Percentiles rank a stretch among this genome's conserved stretches.
These are phyloP conservation scores for Rhizomys pruinosus DNA, from an alignment of 2,113 vertebrate genomes.

Conservation along the genomic window DNA sequence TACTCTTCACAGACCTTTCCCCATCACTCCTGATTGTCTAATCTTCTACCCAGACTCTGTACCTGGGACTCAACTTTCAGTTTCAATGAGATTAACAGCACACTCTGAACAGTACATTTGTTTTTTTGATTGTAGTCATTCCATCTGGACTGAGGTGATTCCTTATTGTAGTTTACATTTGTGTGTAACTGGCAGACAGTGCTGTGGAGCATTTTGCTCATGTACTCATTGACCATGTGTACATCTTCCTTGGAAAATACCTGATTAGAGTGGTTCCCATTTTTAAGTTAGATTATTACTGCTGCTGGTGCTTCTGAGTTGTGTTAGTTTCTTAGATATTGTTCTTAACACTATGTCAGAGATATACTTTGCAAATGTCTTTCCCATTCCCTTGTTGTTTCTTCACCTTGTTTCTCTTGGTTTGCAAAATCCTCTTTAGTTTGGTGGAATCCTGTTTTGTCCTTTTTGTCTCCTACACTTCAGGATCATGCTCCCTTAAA, in stretches of 20 bases:
- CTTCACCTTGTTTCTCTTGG: not conserved
- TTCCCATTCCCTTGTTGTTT: not conserved
- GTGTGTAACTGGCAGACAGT: not conserved
- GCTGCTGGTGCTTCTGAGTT: not conserved
- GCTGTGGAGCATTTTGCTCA: not conserved
- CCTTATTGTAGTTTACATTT: not conserved
- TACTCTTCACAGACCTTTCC: not conserved
- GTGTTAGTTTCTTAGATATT: not conserved
- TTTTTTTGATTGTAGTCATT: not conserved
- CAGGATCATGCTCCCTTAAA: not conserved
- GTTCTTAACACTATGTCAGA: not conserved
- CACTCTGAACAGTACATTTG: not conserved
- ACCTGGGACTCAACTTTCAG: not conserved
- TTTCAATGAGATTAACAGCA: not conserved
- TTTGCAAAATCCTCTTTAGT: not conserved
- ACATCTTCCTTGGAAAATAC: not conserved
- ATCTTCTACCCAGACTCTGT: not conserved
- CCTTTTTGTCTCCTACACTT: not conserved
- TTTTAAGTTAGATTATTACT: not conserved
- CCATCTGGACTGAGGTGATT: not conserved
- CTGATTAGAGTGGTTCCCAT: not conserved
- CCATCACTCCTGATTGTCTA: too few species aligned
- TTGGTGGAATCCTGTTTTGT: too few species aligned
- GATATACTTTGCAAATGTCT: not conserved
- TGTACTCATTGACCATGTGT: not conserved